Percentiles rank a stretch among this genome's conserved stretches.
phyloP scores from a whole-genome alignment of 2,888 invertebrate genomes.

The Mythimna pallens region DNA sequence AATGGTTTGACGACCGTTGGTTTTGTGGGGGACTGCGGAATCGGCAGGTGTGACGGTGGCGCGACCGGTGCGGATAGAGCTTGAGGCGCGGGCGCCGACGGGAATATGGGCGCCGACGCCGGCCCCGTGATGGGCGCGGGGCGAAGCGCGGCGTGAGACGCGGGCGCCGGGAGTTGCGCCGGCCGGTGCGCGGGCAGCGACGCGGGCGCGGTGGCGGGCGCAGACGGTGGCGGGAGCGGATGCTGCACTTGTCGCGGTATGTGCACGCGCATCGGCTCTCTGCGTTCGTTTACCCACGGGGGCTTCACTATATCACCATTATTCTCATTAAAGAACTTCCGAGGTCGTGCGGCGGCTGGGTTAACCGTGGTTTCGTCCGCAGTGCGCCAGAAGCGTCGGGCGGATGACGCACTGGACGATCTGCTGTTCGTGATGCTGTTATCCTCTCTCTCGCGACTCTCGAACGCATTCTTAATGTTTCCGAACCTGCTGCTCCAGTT shows the following conservation, averaged over 20 bases:
- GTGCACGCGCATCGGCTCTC: conserved; percentile 70
- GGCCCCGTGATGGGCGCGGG: conserved; percentile 35
- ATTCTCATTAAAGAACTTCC: conserved; percentile 75
- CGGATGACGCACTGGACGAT: conserved; percentile 88
- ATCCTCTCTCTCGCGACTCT: conserved; percentile 88
- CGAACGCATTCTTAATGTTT: conserved; percentile 95
- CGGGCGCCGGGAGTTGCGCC: conserved; percentile 38
- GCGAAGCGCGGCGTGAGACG: conserved; percentile 30
- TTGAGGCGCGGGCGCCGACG: conserved; percentile 36
- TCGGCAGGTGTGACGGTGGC: conserved; percentile 61
- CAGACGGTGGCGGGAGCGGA: conserved; percentile 46
- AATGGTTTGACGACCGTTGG: conserved; percentile 83
- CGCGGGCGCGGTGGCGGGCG: conserved; percentile 37
- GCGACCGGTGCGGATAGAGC: conserved; percentile 39
- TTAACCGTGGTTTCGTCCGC: conserved; percentile 89
- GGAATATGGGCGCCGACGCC: conserved; percentile 19
- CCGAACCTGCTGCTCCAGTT: conserved; percentile 96
- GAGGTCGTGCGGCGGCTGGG: conserved; percentile 67
- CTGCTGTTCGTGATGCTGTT: conserved; percentile 68
- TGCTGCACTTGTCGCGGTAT: conserved; percentile 63
- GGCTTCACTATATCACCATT: conserved; percentile 81
- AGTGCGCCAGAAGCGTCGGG: conserved; percentile 92
- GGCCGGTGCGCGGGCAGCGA: conserved; percentile 37
- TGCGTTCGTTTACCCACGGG: conserved; percentile 85
- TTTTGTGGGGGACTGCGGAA: conserved; percentile 78